Conservation (phyloP, 2,888 invertebrate species). For the Atrina japonica region DNA sequence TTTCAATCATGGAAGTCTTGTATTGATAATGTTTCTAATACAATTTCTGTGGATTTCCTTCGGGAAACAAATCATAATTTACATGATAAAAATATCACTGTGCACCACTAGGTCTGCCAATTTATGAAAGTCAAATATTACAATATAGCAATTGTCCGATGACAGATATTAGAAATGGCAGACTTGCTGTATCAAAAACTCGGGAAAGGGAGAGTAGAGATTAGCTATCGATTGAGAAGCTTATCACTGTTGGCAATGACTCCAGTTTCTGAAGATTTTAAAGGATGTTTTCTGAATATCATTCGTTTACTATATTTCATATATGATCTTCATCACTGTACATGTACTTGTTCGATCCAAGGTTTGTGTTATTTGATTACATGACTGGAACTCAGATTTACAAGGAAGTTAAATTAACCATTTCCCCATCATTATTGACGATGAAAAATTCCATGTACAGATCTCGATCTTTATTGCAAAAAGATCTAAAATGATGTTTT, state of each 20-base stretch:
- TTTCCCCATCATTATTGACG: no score
- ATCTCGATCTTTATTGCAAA: no score
- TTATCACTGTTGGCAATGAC: conserved; percentile 24
- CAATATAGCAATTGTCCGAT: conserved; percentile 9
- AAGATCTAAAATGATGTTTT: no score
- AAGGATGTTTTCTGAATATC: conserved; percentile 10
- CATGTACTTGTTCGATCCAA: no score
- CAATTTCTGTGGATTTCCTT: conserved; percentile 3
- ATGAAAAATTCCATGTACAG: no score
- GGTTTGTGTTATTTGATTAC: no score
- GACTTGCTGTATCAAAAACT: conserved; percentile 1
- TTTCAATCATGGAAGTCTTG: no score
- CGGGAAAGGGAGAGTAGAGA: conserved; percentile 26
- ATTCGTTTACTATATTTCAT: conserved; percentile 32
- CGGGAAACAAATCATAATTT: conserved; percentile 23
- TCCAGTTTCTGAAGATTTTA: conserved; percentile 6
- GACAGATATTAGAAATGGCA: conserved; percentile 15
- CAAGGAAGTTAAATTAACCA: no score
- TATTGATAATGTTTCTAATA: no score
- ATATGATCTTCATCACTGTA: conserved; percentile 16
- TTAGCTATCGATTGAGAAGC: conserved; percentile 29
- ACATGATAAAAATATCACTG: conserved; percentile 18
- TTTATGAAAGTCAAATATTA: conserved; percentile 29
- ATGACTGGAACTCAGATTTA: no score
- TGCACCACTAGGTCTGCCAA: conserved; percentile 11